A percentile compares a stretch with the other conserved stretches of the same genome.
Evolutionary conservation across 2,888 invertebrate genomes (phyloP).

Genomic region (Stenotaenia linearis): DNA sequence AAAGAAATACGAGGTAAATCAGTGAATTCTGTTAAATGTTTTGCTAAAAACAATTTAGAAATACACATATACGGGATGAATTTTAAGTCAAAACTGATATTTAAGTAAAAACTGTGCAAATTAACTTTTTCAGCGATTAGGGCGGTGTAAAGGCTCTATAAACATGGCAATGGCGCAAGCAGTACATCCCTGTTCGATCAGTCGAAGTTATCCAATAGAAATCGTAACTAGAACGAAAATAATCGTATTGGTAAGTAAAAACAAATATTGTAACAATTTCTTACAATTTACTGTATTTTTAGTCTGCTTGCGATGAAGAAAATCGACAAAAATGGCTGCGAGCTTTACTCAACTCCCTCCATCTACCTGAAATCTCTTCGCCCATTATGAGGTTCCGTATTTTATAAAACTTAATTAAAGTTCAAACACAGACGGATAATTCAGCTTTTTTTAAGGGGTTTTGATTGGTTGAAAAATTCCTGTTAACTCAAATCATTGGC

Average conservation of each 20-base stretch:
- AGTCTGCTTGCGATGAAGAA: conserved; percentile 31
- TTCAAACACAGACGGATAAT: too few relatives aligned
- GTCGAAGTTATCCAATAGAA: conserved; percentile 21
- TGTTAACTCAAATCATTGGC: too few relatives aligned
- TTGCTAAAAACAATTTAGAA: too few relatives aligned
- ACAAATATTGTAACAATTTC: too few relatives aligned
- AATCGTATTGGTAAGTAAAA: conserved; percentile 15
- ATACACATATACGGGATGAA: too few relatives aligned
- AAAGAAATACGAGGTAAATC: conserved; percentile 44
- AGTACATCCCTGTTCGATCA: conserved; percentile 42
- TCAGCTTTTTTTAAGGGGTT: too few relatives aligned
- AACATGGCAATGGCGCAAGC: conserved; percentile 52
- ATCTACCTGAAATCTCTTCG: conserved; percentile 14
- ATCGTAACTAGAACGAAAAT: conserved; percentile 13
- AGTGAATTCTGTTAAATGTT: too few relatives aligned
- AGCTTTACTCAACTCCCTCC: conserved; percentile 1
- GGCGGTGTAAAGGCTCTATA: conserved; percentile 50
- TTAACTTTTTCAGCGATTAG: conserved; percentile 16
- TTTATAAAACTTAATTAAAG: too few relatives aligned
- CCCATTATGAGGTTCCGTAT: neutral
- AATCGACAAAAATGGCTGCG: conserved; percentile 8
- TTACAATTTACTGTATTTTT: neutral
- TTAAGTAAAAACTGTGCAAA: too few relatives aligned
- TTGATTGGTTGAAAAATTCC: too few relatives aligned
- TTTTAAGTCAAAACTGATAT: too few relatives aligned